phyloP scores from a whole-genome alignment of 2,888 invertebrate genomes.

The Noctua fimbriata region DNA sequence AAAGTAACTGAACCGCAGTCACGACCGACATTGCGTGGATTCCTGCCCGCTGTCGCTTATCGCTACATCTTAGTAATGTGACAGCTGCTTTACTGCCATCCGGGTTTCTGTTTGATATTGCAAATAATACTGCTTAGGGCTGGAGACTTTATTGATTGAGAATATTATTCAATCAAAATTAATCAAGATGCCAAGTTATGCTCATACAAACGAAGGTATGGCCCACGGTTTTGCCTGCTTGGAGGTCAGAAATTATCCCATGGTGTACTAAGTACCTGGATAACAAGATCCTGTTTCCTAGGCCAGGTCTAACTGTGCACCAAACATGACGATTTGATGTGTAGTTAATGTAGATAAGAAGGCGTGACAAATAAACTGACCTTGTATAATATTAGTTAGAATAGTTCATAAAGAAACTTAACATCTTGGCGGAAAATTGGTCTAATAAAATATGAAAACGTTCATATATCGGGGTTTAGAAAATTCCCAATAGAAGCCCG shows the following conservation, averaged over 20 bases:
- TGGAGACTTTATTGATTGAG: background rate
- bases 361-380: too few relatives aligned
- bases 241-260: background rate
- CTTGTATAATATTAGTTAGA: too few relatives aligned
- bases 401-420: too few relatives aligned
- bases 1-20: conserved; percentile 46
- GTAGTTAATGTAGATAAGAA: too few relatives aligned
- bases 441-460: too few relatives aligned
- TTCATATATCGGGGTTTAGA: too few relatives aligned
- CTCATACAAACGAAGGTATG: background rate
- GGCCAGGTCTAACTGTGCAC: too few relatives aligned
- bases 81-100: conserved; percentile 49
- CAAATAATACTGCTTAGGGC: conserved; percentile 43
- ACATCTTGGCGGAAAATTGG: too few relatives aligned
- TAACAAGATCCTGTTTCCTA: too few relatives aligned
- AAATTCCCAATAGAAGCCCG: too few relatives aligned
- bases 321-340: too few relatives aligned
- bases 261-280: too few relatives aligned
- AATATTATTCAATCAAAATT: background rate
- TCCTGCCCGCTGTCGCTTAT: conserved; percentile 55
- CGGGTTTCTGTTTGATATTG: conserved; percentile 45
- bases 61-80: conserved; percentile 58
- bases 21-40: conserved; percentile 51
- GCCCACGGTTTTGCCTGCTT: background rate
- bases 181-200: background rate